Percentiles rank a stretch among this genome's conserved stretches.
phyloP scores from a whole-genome alignment of 2,888 invertebrate species.

The Polydrusus tereticollis region DNA sequence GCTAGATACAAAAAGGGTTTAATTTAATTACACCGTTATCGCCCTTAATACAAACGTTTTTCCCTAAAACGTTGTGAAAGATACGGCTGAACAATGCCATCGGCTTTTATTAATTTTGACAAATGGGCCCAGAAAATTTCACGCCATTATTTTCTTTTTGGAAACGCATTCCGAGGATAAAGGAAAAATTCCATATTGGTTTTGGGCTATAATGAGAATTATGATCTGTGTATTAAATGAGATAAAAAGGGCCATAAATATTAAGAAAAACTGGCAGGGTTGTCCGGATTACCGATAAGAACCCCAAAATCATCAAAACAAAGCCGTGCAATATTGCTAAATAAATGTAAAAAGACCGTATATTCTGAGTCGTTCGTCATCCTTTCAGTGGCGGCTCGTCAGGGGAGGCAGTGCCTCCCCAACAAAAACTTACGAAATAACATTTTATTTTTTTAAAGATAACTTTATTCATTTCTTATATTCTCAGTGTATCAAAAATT shows the following conservation, averaged over 20 bases:
- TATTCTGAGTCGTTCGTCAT: too few relatives aligned
- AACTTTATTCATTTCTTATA: too few relatives aligned
- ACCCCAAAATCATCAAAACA: too few relatives aligned
- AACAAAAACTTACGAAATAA: too few relatives aligned
- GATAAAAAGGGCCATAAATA: neutral
- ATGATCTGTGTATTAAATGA: neutral
- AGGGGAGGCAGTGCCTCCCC: too few relatives aligned
- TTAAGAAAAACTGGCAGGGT: too few relatives aligned
- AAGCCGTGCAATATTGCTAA: too few relatives aligned
- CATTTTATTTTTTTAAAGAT: too few relatives aligned
- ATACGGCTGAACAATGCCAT: conserved; percentile 1
- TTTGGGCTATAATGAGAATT: neutral
- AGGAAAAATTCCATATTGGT: neutral
- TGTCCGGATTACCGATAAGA: too few relatives aligned
- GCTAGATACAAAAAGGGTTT: neutral
- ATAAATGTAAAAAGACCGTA: too few relatives aligned
- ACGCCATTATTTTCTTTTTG: conserved; percentile 6
- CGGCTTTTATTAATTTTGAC: conserved; percentile 20
- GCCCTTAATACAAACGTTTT: conserved; percentile 2
- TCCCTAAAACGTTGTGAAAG: neutral
- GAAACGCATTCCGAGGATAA: neutral
- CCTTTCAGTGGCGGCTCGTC: too few relatives aligned
- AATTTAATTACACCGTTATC: conserved; percentile 6
- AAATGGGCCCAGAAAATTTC: conserved; percentile 6
- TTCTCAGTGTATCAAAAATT: too few relatives aligned